These are phyloP conservation scores for Philaethria dido DNA, from an alignment of 2,888 invertebrate species.

Conservation along the genomic window DNA sequence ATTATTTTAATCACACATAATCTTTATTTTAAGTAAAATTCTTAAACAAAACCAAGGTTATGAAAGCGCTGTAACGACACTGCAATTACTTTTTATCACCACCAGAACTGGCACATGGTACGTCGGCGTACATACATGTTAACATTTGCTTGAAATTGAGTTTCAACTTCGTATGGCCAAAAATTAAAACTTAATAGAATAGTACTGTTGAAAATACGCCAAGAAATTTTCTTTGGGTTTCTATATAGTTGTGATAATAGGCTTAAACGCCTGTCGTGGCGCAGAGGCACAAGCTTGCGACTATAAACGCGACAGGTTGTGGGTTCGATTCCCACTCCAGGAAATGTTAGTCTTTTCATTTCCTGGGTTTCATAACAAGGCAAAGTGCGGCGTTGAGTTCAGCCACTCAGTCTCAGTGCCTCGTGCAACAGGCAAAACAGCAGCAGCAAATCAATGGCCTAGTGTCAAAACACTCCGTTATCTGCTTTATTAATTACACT, in stretches of 20 bases:
- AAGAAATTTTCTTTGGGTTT: neutral
- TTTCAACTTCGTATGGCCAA: constrained; percentile 25
- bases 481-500: no score
- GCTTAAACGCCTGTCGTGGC: no score
- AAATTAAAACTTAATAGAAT: constrained; percentile 26
- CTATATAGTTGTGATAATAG: neutral
- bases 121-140: constrained; percentile 14
- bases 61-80: constrained; percentile 35
- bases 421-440: no score
- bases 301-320: no score
- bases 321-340: no score
- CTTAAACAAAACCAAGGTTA: constrained; percentile 24
- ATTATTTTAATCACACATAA: neutral
- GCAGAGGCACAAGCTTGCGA: no score
- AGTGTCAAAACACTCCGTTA: no score
- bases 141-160: constrained; percentile 22
- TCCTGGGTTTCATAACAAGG: no score
- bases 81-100: constrained; percentile 40
- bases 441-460: no score
- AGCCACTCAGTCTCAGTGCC: no score
- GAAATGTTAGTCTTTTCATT: no score
- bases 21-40: neutral
- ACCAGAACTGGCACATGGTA: constrained; percentile 31
- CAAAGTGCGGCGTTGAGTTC: no score
- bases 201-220: constrained; percentile 15